Evolutionary conservation across 2,797 vertebrate species (phyloP).

Genomic region (Gadopsis bispinosus): DNA sequence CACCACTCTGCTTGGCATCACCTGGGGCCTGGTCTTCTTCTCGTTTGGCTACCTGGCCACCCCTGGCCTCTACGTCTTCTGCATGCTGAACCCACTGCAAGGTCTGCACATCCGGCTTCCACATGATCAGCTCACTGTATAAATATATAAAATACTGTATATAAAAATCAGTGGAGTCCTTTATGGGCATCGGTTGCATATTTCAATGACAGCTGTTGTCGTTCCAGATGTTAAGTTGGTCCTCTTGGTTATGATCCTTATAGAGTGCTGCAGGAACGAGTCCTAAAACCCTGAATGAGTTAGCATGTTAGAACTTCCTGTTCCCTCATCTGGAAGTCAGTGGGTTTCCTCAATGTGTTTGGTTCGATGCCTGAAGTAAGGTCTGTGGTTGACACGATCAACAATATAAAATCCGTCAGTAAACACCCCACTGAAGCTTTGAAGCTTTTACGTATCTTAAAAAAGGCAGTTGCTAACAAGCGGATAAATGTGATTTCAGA

Average conservation of each 20-base stretch:
- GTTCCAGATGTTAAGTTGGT: not conserved
- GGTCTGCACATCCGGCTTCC: constrained; percentile 57
- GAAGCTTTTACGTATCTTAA: no score
- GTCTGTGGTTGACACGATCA: no score
- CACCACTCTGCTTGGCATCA: constrained; percentile 81
- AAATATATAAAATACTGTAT: not conserved
- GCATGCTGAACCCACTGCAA: constrained; percentile 84
- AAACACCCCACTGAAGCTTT: no score
- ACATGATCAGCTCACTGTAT: not conserved
- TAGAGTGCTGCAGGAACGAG: no score
- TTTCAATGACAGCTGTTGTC: not conserved
- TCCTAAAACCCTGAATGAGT: no score
- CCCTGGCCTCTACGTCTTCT: constrained; percentile 82
- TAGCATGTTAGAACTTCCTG: no score
- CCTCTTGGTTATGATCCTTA: not conserved
- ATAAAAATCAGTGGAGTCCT: not conserved
- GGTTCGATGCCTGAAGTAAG: no score
- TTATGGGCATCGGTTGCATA: not conserved
- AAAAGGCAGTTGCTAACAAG: no score
- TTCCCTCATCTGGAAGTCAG: no score
- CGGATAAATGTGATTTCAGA: no score
- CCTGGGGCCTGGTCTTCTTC: constrained; percentile 83
- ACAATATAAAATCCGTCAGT: no score
- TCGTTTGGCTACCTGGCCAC: constrained; percentile 65
- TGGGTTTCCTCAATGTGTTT: no score